Evolutionary conservation across 2,797 vertebrate genomes (phyloP), one percentile per base, ranked within the genome.

Genomic region (Linurgus olivaceus): DNA sequence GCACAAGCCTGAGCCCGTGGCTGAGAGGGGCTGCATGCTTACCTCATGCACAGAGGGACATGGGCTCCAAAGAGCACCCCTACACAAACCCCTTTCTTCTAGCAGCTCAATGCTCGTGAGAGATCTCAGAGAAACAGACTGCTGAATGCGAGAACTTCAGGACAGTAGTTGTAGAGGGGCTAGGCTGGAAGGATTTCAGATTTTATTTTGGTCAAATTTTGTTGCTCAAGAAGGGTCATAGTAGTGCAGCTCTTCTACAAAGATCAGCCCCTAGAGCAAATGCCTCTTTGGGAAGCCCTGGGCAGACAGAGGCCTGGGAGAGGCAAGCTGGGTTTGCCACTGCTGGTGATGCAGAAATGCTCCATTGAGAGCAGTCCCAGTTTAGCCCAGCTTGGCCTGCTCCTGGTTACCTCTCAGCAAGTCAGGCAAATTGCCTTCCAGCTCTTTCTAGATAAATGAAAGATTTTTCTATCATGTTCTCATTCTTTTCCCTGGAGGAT

Each of bases 1-100:
- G n/a, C 72, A 74, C 82, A 59, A 4, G 9, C 37, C 26, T 20
- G 11, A 16, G 20, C 48, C 1, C 5, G 4, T 0, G 1, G 17
- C 7, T 9, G 21, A 79, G 29, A 42, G 48, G 19, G 21, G 19
- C 21, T 58, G 37, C 4, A 2, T 40, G 40, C 40, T 40, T 40
- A 40, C 16, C 40, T 40, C 35, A 13, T 58, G 17, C n/a, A 40
- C 68, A 73, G 40, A 54, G 33, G 20, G 33, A 65, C 51, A 17
- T 2, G n/a, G 67, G 14, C 77, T 44, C n/a, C 25, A 9, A 33
- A 50, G 37, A 23, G 17, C 47, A 54, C 17, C 29, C n/a, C 45
- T 13, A 26, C 1, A 11, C 18, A 59, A 50, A 78, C 29, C 4
- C 14, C n/a, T 42, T 59, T 19, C 68, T 57, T 54, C 61, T 44